These are phyloP conservation scores for Syngnathus typhle DNA, from an alignment of 2,113 vertebrate species.

Conservation along the genomic window DNA sequence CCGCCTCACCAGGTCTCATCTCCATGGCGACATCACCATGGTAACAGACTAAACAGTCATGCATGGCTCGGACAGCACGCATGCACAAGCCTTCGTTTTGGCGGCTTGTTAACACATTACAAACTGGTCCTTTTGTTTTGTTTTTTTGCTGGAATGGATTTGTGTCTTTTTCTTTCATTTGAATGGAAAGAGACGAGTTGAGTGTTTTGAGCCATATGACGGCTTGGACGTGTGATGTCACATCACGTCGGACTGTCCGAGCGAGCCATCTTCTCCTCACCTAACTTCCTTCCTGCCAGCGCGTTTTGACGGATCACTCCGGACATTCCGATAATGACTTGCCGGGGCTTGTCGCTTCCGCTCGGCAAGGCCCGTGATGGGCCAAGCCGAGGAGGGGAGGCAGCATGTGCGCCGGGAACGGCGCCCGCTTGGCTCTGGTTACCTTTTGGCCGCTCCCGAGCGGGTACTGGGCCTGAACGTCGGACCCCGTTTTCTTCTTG, in stretches of 20 bases:
- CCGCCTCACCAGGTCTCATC: neutral
- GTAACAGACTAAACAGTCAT: slow-evolving; percentile 52
- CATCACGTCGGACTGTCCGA: no score
- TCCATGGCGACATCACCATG: slow-evolving; percentile 27
- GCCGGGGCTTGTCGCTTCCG: neutral
- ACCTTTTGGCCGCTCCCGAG: neutral
- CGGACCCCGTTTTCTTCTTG: neutral
- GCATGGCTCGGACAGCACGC: slow-evolving; percentile 27
- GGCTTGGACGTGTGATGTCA: neutral
- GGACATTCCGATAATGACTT: neutral
- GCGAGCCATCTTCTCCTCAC: neutral
- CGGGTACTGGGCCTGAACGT: neutral
- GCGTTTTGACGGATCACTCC: neutral
- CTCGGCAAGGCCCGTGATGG: neutral
- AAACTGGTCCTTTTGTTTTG: neutral
- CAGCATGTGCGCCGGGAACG: neutral
- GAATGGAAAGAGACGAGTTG: no score
- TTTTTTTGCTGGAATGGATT: neutral
- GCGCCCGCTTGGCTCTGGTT: neutral
- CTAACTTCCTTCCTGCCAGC: neutral
- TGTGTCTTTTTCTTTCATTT: no score
- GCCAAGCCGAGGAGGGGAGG: neutral
- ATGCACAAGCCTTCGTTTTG: slow-evolving; percentile 18
- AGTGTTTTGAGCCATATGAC: no score
- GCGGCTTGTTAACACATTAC: neutral